Conservation (phyloP, 2,888 invertebrate species). For the Blomia tropicalis region DNA sequence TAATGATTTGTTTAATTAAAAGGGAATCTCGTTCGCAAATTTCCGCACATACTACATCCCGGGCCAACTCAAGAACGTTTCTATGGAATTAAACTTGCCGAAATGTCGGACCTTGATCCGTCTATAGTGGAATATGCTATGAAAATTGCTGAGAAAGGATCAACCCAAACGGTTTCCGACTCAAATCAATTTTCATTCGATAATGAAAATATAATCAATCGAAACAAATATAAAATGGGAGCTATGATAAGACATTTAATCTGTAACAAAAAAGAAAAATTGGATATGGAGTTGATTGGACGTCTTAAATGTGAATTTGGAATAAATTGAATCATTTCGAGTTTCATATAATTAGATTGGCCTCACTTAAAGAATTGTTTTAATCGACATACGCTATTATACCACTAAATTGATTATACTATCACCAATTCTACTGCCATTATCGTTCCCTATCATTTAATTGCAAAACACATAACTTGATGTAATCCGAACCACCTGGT, state of each 20-base stretch:
- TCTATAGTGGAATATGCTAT: constrained; percentile 16
- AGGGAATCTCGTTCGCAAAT: constrained; percentile 43
- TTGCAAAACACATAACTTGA: too few relatives aligned
- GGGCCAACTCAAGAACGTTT: constrained; percentile 47
- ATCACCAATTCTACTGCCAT: neutral
- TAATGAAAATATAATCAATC: neutral
- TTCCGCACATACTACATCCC: constrained; percentile 46
- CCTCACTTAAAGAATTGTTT: neutral
- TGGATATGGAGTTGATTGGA: constrained; percentile 3
- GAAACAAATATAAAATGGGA: constrained; percentile 1
- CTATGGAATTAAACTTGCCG: constrained; percentile 43
- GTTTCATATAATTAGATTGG: neutral
- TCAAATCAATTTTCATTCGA: neutral
- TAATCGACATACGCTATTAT: neutral
- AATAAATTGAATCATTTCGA: neutral
- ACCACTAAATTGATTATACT: neutral
- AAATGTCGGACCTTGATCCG: constrained; percentile 5
- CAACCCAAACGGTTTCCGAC: neutral
- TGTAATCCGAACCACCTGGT: too few relatives aligned
- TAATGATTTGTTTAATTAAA: constrained; percentile 21
- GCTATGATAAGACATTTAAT: neutral
- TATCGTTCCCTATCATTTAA: too few relatives aligned
- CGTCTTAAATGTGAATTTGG: constrained; percentile 8
- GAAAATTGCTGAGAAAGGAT: neutral
- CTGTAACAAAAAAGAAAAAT: neutral